phyloP scores from a whole-genome alignment of 1,140 invertebrate genomes.

The roundworm (Caenorhabditis elegans) region WBcel235 BX284602.5:12345001-12345500 shows the following conservation, averaged over 20 bases:
- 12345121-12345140: too few species aligned
- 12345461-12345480: too few species aligned
- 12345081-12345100: too few species aligned
- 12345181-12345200: conserved; percentile 1
- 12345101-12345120: too few species aligned
- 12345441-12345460: too few species aligned
- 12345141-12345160: neutral
- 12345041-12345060: too few species aligned
- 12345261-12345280: too few species aligned
- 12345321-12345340: neutral
- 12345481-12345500: neutral
- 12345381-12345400: neutral
- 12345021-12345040: too few species aligned
- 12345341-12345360: neutral
- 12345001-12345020: too few species aligned
- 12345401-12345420: neutral
- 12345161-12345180: neutral
- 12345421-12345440: neutral
- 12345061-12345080: too few species aligned
- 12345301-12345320: too few species aligned
- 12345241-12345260: neutral
- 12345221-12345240: neutral
- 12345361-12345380: neutral
- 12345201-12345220: neutral
- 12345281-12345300: too few species aligned